Percentiles rank a stretch among this genome's conserved stretches.
Conservation (phyloP, 2,113 vertebrate genomes). For the Cynocephalus volans region DNA sequence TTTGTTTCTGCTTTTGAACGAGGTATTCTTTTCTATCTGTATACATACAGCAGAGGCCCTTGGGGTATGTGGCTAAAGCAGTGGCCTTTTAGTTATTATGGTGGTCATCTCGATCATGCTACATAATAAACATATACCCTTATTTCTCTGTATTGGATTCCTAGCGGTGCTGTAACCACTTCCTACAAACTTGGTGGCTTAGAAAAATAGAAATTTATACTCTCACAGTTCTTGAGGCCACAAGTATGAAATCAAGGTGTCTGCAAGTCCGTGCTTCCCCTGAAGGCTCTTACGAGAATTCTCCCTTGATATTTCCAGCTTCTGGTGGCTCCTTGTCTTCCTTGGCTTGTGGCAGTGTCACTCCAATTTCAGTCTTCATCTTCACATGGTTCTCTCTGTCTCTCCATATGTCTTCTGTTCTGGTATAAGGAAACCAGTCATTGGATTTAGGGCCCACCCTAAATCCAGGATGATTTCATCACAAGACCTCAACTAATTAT, state of each 20-base stretch:
- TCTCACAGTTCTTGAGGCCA: neutral
- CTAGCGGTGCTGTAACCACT: neutral
- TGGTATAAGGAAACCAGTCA: neutral
- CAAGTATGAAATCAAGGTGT: neutral
- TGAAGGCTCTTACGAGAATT: neutral
- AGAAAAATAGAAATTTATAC: neutral
- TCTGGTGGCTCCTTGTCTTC: neutral
- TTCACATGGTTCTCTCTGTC: neutral
- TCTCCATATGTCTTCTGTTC: neutral
- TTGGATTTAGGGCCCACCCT: too few relatives aligned
- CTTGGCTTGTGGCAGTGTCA: neutral
- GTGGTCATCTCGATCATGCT: neutral
- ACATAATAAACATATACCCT: neutral
- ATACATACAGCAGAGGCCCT: neutral
- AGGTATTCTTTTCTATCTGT: neutral
- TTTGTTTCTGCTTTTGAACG: neutral
- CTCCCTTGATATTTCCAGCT: neutral
- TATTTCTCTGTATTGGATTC: neutral
- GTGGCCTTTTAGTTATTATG: neutral
- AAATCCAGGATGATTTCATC: neutral
- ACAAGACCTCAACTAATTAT: neutral
- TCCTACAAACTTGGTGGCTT: neutral
- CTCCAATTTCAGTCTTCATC: neutral
- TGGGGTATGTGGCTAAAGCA: neutral
- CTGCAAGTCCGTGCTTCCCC: neutral